These are phyloP conservation scores for Epizoanthus scotinus DNA, from an alignment of 92 coral and sea anemone genomes.

Conservation along the genomic window DNA sequence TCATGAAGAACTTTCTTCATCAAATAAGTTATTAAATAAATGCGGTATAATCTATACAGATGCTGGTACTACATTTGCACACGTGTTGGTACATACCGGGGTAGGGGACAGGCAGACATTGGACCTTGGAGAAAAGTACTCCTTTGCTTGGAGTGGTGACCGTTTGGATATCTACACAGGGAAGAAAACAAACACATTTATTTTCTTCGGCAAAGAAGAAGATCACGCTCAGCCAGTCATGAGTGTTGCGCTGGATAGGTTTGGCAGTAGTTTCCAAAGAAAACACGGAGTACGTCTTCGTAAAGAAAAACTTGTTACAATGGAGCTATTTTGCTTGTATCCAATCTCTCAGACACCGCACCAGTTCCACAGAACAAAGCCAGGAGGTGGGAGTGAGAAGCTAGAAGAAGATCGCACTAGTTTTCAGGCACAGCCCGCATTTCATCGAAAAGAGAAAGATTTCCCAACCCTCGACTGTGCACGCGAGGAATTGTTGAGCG, in stretches of 20 bases:
- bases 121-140: slow-evolving; percentile 51
- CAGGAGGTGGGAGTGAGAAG: not conserved
- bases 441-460: slow-evolving; percentile 38
- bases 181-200: slow-evolving; percentile 71
- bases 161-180: slow-evolving; percentile 82
- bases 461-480: slow-evolving; percentile 60
- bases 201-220: slow-evolving; percentile 57
- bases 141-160: slow-evolving; percentile 61
- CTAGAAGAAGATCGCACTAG: not conserved
- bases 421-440: slow-evolving; percentile 16
- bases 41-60: not conserved
- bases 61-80: slow-evolving; percentile 37
- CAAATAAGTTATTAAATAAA: not conserved
- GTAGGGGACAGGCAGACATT: slow-evolving; percentile 42
- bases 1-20: too few species aligned
- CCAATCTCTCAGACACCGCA: slow-evolving; percentile 51
- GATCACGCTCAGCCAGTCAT: slow-evolving; percentile 66
- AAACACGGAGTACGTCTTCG: slow-evolving; percentile 59
- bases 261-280: slow-evolving; percentile 54
- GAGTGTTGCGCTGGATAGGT: slow-evolving; percentile 78
- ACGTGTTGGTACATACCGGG: slow-evolving; percentile 51
- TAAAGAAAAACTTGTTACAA: slow-evolving; percentile 59
- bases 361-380: slow-evolving; percentile 40
- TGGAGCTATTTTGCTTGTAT: slow-evolving; percentile 72
- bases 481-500: slow-evolving; percentile 54